Evolutionary conservation across 2,888 invertebrate genomes (phyloP), one percentile per base, ranked within the genome.

Genomic region (Rugalucina vietnamica): DNA sequence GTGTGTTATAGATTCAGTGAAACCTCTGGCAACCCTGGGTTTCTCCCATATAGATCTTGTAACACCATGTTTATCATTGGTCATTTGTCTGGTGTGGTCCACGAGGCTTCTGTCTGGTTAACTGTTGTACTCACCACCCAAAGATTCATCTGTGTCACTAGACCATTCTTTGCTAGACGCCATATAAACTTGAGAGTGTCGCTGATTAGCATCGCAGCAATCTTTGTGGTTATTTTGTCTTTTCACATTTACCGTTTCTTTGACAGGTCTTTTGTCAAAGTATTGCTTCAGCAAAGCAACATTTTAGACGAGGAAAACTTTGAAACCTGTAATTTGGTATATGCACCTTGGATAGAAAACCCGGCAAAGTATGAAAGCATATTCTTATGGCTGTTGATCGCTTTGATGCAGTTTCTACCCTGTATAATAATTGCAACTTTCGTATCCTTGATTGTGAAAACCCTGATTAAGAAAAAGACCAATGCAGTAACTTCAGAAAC

Each of bases 221-320:
- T 29, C 1, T 37, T 29, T 18, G 5, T 43, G 14, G 4, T 39
- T 2, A 18, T 27, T 12, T 5, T 72, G n/a, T 2, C 24, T 3
- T 39, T 72, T 14, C 72, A 39, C 24, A 39, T 24, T n/a, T 39
- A 24, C 21, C 39, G 72, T 14, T 72, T 72, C 72, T 72, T 72
- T n/a, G 65, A 65, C 29, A 32, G 1, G 1, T 5, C 14, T 1
- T 34, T 65, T 34, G 10, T 34, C 1, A 65, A 65, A 10, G 34
- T 65, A 34, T 34, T 10, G 18, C 2, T 65, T 21, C n/a, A n/a
- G n/a, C n/a, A n/a, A n/a, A n/a, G n/a, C n/a, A n/a, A n/a, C n/a
- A n/a, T n/a, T n/a, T 1, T 29, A 18, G 10, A 34, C 8, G 32
- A 32, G 4, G 34, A 32, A 65, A 1, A 10, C 21, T 39, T 72